Conservation (phyloP, 2,797 vertebrate species). For the Lagodon rhomboides region DNA sequence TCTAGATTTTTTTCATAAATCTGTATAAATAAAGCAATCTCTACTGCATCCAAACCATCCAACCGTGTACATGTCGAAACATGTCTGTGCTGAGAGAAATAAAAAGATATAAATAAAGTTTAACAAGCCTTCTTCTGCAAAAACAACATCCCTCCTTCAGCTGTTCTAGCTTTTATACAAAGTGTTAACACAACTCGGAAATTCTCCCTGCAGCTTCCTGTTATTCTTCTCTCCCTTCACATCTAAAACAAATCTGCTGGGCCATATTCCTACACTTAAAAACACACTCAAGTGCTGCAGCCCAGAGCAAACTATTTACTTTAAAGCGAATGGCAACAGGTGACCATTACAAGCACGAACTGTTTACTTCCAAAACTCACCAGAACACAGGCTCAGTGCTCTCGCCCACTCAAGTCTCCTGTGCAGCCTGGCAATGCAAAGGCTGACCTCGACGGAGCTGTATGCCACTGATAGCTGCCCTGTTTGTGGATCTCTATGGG, state of each 20-base stretch:
- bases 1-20: neutral
- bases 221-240: conserved; percentile 54
- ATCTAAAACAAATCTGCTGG: conserved; percentile 13
- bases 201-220: conserved; percentile 64
- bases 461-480: conserved; percentile 51
- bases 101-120: conserved; percentile 26
- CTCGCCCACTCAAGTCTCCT: conserved; percentile 3
- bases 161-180: conserved; percentile 33
- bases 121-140: conserved; percentile 13
- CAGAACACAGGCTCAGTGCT: neutral
- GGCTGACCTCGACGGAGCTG: conserved; percentile 19
- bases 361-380: conserved; percentile 36
- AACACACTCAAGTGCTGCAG: conserved; percentile 13
- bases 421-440: conserved; percentile 27
- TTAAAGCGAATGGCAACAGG: neutral
- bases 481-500: conserved; percentile 67
- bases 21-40: conserved; percentile 15
- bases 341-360: conserved; percentile 3
- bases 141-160: neutral
- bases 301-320: neutral
- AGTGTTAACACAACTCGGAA: conserved; percentile 50
- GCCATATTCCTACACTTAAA: conserved; percentile 14
- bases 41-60: conserved; percentile 12
- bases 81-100: neutral
- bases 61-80: neutral